Evolutionary conservation across 2,888 invertebrate species (phyloP).

Genomic region (Meteorus cinctellus): DNA sequence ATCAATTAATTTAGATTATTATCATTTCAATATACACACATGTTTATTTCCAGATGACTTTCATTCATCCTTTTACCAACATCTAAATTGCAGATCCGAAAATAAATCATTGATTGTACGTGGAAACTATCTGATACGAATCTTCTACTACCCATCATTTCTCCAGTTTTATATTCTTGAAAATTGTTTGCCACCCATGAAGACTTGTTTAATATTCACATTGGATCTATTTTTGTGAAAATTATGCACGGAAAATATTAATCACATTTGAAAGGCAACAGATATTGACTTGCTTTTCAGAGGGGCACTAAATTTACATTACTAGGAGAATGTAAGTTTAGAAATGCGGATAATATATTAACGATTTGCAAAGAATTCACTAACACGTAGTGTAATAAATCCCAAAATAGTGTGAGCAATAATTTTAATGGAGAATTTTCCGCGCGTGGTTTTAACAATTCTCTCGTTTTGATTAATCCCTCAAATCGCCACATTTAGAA

Average conservation of each 20-base stretch:
- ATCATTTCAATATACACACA: slow-evolving; percentile 42
- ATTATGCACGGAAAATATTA: too few relatives aligned
- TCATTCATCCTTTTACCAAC: too few relatives aligned
- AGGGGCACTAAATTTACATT: slow-evolving; percentile 3
- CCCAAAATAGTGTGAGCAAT: slow-evolving; percentile 10
- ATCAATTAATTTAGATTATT: slow-evolving; percentile 12
- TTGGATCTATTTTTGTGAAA: slow-evolving; percentile 15
- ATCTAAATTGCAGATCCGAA: neutral
- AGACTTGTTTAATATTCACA: slow-evolving; percentile 33
- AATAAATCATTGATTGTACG: slow-evolving; percentile 22
- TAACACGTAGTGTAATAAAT: slow-evolving; percentile 5
- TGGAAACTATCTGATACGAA: slow-evolving; percentile 34
- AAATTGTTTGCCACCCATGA: slow-evolving; percentile 41
- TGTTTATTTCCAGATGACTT: slow-evolving; percentile 27
- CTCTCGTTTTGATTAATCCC: neutral
- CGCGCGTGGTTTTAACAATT: slow-evolving; percentile 16
- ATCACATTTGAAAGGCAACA: too few relatives aligned
- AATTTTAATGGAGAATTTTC: neutral
- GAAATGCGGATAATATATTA: neutral
- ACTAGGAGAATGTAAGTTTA: neutral
- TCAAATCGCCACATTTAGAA: neutral
- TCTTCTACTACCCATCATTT: slow-evolving; percentile 3
- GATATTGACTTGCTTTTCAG: neutral
- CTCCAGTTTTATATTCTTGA: slow-evolving; percentile 43
- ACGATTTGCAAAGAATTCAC: neutral